Conservation (phyloP, 2,888 invertebrate genomes). For the Hedya salicella region DNA sequence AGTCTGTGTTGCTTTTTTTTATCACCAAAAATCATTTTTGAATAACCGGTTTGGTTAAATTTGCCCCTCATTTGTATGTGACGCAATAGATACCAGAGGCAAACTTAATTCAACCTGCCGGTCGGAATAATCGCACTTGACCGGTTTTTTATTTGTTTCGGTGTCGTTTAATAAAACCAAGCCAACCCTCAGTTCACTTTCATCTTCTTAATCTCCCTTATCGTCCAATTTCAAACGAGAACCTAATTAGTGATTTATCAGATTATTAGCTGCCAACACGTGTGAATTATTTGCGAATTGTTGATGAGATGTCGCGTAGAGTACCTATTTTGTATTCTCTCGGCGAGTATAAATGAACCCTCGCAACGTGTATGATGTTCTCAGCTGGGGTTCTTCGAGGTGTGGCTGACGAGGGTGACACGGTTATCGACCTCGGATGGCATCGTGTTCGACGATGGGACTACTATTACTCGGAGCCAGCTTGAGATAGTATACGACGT, state of each 20-base stretch:
- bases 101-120: too few relatives aligned
- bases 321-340: not conserved
- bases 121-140: too few relatives aligned
- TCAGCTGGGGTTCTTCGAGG: constrained; percentile 95
- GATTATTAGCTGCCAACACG: not conserved
- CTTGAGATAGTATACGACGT: constrained; percentile 95
- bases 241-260: not conserved
- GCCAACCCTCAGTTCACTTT: too few relatives aligned
- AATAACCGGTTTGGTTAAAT: too few relatives aligned
- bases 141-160: too few relatives aligned
- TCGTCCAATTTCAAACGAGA: too few relatives aligned
- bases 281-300: constrained; percentile 13
- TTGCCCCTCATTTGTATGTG: too few relatives aligned
- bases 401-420: constrained; percentile 95
- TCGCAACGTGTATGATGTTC: constrained; percentile 56
- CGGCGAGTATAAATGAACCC: constrained; percentile 27
- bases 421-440: constrained; percentile 90
- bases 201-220: too few relatives aligned
- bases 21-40: too few relatives aligned
- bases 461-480: constrained; percentile 92
- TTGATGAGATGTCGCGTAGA: not conserved
- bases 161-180: too few relatives aligned
- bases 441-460: constrained; percentile 96
- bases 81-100: too few relatives aligned
- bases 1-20: too few relatives aligned